Evolutionary conservation across 2,113 vertebrate genomes (phyloP), one percentile per base, ranked within the genome.

Genomic region (Saguinus midas): DNA sequence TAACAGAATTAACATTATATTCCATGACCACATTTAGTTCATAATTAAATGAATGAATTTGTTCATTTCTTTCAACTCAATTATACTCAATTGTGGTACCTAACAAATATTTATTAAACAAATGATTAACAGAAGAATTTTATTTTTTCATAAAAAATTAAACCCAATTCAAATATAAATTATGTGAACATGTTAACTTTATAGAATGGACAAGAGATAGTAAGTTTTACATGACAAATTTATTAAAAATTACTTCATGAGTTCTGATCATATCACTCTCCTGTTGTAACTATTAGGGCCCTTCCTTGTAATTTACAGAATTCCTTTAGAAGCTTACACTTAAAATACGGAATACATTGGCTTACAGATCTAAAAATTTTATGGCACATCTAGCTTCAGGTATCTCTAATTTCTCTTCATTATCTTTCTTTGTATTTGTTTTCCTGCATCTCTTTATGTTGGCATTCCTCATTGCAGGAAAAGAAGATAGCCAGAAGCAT

Each of bases 41-140:
- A 94, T 94, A 92, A 82, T 89, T 55, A 82, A 87, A 90, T 94
- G 57, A 86, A 92, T 86, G 72, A 43, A 6, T 45, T 25, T 89
- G 3, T 17, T 96, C 4, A 79, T 83, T 95, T 90, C 23, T 82
- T 89, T 78, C 57, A 92, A 81, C 48, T 50, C 66, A 50, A 58
- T 70, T 72, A 82, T 57, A 78, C 11, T 75, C 14, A 50, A 57
- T 21, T 82, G 43, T 9, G 64, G 17, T 82, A 10, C 21, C 50
- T 87, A 87, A 86, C 10, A 80, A 72, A 81, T 87, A 87, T 2
- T 43, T 64, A 78, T 43, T 87, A 84, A 93, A 87, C 32, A 92
- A 93, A 68, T 45, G 32, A 90, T 57, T 92, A 29, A 79, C 32
- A 89, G 43, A 95, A 76, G 66, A 64, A 84, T 75, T 2, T 43